Percentiles rank a stretch among this genome's conserved stretches.
These are phyloP conservation scores for Deilephila elpenor DNA, from an alignment of 2,888 invertebrate genomes.

Conservation along the genomic window DNA sequence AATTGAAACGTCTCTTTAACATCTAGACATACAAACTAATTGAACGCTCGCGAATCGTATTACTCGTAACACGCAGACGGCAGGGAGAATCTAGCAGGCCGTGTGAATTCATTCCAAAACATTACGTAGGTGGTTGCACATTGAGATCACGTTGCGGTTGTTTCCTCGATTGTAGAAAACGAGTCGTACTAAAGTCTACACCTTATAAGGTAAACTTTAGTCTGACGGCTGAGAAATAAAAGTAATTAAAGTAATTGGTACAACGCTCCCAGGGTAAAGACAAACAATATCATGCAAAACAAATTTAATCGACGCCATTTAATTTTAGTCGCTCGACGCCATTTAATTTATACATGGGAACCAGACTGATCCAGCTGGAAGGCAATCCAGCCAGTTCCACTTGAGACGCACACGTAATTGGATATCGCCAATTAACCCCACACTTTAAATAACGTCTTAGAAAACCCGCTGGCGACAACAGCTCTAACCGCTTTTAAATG, in stretches of 20 bases:
- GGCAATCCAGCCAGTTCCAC: slow-evolving; percentile 43
- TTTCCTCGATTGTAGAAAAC: not conserved
- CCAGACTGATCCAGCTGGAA: slow-evolving; percentile 42
- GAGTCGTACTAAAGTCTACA: not conserved
- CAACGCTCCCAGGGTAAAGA: not conserved
- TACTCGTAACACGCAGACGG: slow-evolving; percentile 1
- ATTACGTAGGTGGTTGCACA: slow-evolving; percentile 1
- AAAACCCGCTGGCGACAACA: not conserved
- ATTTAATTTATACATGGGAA: slow-evolving; percentile 30
- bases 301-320: not conserved
- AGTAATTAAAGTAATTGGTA: not conserved
- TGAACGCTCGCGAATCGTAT: slow-evolving; percentile 47
- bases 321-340: not conserved
- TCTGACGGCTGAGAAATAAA: not conserved
- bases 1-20: slow-evolving; percentile 62
- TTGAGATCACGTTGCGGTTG: not conserved
- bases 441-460: slow-evolving; percentile 34
- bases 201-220: not conserved
- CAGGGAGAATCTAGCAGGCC: not conserved
- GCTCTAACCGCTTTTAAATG: not conserved
- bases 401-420: slow-evolving; percentile 39
- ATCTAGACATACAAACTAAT: slow-evolving; percentile 67
- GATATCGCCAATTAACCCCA: slow-evolving; percentile 46
- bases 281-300: not conserved
- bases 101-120: not conserved